Percentiles rank a stretch among this genome's conserved stretches.
phyloP scores from a whole-genome alignment of 2,888 invertebrate genomes.

The Cerceris ruficornis region DNA sequence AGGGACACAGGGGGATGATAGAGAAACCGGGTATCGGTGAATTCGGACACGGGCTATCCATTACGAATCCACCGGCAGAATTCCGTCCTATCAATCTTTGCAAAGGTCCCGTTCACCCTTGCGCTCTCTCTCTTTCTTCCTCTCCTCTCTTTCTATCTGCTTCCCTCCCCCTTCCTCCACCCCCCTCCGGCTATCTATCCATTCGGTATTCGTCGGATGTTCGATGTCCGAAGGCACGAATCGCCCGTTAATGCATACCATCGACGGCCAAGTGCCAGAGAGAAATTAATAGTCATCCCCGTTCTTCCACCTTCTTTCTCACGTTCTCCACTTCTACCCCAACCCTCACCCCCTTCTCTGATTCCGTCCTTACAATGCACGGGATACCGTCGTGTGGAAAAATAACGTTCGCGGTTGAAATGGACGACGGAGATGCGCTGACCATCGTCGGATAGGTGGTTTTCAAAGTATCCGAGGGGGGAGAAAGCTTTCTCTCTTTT shows the following conservation, averaged over 20 bases:
- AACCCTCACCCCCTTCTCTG: not conserved
- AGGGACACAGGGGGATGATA: constrained; percentile 25
- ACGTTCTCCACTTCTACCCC: constrained; percentile 37
- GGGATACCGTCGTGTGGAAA: constrained; percentile 39
- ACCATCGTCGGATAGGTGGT: not conserved
- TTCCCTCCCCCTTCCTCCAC: constrained; percentile 12
- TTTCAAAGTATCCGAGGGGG: constrained; percentile 20
- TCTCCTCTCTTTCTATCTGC: constrained; percentile 15
- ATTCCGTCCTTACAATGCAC: constrained; percentile 13
- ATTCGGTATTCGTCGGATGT: constrained; percentile 56
- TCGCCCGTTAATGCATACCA: constrained; percentile 69
- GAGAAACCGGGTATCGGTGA: constrained; percentile 67
- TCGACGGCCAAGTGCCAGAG: constrained; percentile 61
- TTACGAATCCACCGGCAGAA: constrained; percentile 73
- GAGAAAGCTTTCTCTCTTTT: constrained; percentile 14
- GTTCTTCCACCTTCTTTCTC: constrained; percentile 56
- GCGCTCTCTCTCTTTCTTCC: constrained; percentile 21
- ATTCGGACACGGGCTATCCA: constrained; percentile 79
- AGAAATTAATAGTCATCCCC: constrained; percentile 71
- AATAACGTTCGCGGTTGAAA: constrained; percentile 48
- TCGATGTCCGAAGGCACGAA: constrained; percentile 68
- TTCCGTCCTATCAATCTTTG: constrained; percentile 78
- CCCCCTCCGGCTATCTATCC: constrained; percentile 42
- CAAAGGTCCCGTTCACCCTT: constrained; percentile 44
- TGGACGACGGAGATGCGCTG: constrained; percentile 13